Evolutionary conservation across 2,113 vertebrate genomes (phyloP), one percentile per base, ranked within the genome.

Genomic region (Mustelus asterias): DNA sequence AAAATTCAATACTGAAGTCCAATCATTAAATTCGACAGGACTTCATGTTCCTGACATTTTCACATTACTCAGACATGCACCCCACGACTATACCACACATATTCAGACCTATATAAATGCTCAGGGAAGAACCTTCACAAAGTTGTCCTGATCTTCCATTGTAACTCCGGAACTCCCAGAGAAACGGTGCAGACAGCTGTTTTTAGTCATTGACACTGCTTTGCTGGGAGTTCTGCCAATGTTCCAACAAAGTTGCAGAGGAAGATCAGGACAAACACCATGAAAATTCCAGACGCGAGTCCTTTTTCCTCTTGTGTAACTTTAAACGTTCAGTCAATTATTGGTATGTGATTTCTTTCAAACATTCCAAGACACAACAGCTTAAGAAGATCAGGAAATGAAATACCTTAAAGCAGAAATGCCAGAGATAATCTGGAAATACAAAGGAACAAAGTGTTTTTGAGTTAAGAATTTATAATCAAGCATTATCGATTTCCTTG

Each of bases 291-390:
- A 83, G 13, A 41, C 18, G 37, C 4, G 37, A 83, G 37, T 44
- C 80, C 41, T 44, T 44, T 83, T 44, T 83, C 37, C 80, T 20
- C 16, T 83, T 44, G 6, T 20, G 5, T 44, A 44, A 22, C 4
- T 6, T 20, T 83, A 41, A 83, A 83, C 18, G 16, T 83, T 44
- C 37, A 83, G 80, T 93, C n/a, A 37, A 20, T 37, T 67, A 37
- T 93, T 93, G 60, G 58, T 93, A 8, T 65, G 89, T 93, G 33
- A 67, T 37, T 67, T 93, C 80, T 44, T 83, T 83, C 80, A 83
- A 83, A 41, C 80, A 83, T 93, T n/a, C 88, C 33, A 37, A 22
- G 60, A 9, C 33, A 93, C 48, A 10, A 65, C 89, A 93, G 89
- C 89, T 93, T 93, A 63, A 37, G 89, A 37, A 41, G 29, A 37